Evolutionary conservation across 2,113 vertebrate species (phyloP), one percentile per base, ranked within the genome.

Genomic region (Holacanthus passer): DNA sequence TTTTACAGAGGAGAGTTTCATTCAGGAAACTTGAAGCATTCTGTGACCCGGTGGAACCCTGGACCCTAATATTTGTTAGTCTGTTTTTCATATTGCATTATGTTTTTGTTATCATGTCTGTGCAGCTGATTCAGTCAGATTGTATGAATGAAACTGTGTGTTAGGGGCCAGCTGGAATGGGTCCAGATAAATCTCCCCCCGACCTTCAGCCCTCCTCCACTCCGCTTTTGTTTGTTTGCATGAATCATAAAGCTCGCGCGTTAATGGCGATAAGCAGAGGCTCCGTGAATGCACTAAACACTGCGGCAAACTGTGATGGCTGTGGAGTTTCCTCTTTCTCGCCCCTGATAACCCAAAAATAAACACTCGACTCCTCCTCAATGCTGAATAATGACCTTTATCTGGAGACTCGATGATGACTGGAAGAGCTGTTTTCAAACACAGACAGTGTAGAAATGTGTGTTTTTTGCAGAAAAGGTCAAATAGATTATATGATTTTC

Each of bases 201-300:
- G 68, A 47, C 35, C 58, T 45, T 14, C 2, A 0, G 43, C 35
- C 73, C n/a, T 58, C 68, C 56, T 43, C 66, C 32, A 0, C 55
- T 31, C 79, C 2, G 17, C 43, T 37, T 16, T n/a, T 31, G 22
- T 53, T 14, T 72, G 14, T 41, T 31, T 43, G 48, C 14, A 29
- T 78, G 79, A 79, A 71, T 79, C 78, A 84, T 4, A 22, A 31
- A 14, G 52, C 19, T 35, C 27, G 37, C 58, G 66, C 45, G 39
- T 60, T 24, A 0, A 19, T 2, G 11, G 3, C 7, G 27, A 77
- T 58, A 56, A 48, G 55, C 3, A 0, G 43, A 7, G 1, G 35
- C 14, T 56, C 16, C 16, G 16, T 39, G 45, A 53, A n/a, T 22
- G 11, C 7, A 31, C 0, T 5, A 72, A 2, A 39, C 29, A 0